A percentile compares a stretch with the other conserved stretches of the same genome.
These are phyloP conservation scores for Mesembrinibis cayennensis DNA, from an alignment of 2,113 vertebrate genomes.

Conservation along the genomic window DNA sequence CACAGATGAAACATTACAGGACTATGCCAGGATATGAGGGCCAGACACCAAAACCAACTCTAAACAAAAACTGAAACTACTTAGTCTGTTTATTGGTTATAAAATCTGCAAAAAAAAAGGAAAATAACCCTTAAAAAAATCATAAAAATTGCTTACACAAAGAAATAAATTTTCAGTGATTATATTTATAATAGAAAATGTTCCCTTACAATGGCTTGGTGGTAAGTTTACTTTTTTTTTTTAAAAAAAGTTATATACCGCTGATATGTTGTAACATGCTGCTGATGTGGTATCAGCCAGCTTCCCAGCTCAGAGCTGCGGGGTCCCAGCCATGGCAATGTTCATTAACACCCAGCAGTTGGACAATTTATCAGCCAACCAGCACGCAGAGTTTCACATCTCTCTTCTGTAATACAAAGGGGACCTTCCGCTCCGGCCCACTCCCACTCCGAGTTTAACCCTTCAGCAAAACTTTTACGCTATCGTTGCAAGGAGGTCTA, in stretches of 20 bases:
- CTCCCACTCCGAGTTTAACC: background rate
- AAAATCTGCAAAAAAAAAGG: background rate
- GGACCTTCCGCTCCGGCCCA: background rate
- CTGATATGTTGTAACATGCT: background rate
- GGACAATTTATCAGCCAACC: constrained; percentile 4
- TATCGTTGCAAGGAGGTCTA: background rate
- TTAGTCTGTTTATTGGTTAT: background rate
- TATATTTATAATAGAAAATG: background rate
- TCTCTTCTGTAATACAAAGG: background rate
- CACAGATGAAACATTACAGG: constrained; percentile 7
- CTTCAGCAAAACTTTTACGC: background rate
- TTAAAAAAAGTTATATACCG: background rate
- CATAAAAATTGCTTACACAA: background rate
- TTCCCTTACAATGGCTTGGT: background rate
- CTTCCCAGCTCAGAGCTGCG: background rate
- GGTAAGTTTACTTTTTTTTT: background rate
- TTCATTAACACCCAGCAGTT: background rate
- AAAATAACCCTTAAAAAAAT: background rate
- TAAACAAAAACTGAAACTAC: constrained; percentile 15
- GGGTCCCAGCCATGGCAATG: background rate
- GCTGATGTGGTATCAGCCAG: background rate
- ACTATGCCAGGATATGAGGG: background rate
- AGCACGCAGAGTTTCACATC: background rate
- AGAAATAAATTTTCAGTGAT: background rate
- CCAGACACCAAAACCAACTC: background rate